phyloP scores from a whole-genome alignment of 2,797 vertebrate species.

The Cryptoblepharus egeriae region DNA sequence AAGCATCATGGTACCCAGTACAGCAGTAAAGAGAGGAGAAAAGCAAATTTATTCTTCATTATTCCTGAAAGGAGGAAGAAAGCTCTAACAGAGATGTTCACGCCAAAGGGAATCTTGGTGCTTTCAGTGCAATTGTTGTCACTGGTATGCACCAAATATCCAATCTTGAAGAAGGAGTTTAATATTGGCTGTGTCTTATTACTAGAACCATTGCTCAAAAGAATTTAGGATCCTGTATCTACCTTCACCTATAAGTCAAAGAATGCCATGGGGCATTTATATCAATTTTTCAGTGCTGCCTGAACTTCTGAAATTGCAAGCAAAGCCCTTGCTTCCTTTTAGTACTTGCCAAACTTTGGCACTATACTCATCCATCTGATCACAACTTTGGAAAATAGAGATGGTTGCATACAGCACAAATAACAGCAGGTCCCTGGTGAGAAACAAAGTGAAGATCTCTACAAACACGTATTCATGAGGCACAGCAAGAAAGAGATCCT shows the following conservation, averaged over 20 bases:
- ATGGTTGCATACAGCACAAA: slow-evolving; percentile 5
- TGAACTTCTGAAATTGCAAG: background rate
- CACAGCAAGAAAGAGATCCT: slow-evolving; percentile 9
- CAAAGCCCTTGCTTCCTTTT: background rate
- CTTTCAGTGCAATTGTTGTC: background rate
- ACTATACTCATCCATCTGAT: slow-evolving; percentile 2
- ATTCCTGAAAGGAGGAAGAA: background rate
- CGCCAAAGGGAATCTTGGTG: background rate
- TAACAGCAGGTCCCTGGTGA: slow-evolving; percentile 18
- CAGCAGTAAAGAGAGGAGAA: background rate
- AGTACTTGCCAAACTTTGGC: background rate
- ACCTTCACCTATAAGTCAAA: background rate
- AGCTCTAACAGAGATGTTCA: background rate
- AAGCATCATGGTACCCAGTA: background rate
- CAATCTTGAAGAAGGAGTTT: background rate
- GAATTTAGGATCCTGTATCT: background rate
- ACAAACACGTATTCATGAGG: slow-evolving; percentile 14
- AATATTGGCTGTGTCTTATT: background rate
- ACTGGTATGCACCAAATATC: background rate
- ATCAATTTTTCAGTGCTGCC: background rate
- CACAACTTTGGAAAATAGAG: slow-evolving; percentile 25
- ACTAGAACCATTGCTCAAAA: background rate
- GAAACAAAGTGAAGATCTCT: background rate
- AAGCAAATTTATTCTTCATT: background rate
- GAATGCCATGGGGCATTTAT: background rate